Base-by-base conservation (phyloP, 2,797 vertebrate genomes). In the Petrocephalus sullivani region DNA sequence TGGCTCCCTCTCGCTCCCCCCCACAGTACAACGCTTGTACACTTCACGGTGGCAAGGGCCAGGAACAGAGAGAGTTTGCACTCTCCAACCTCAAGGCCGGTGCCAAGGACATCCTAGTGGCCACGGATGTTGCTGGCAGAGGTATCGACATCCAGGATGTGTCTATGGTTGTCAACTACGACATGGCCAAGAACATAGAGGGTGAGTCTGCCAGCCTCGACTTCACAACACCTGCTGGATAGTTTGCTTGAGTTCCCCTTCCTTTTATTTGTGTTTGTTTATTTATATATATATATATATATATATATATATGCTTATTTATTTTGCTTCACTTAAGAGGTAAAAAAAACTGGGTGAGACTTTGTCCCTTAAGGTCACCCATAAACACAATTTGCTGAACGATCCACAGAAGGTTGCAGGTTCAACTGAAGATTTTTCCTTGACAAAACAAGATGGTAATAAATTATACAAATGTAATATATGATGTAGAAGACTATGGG, bases 151-250 rank as follows among this genome's bases (percentile, higher is more conserved):
- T 99, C 95, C 98, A 99, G 0, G 98, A 99, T 28, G 98, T 99
- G 53, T 99, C 98, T 21, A 99, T 98, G 98, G 98, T 99, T 2
- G 89, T 99, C 89, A 99, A 99, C 95, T 99, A 99, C 0, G 98
- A 99, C 94, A 99, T 99, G 98, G 98, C 98, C 64, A 99, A 99
- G 94, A 99, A 99, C 93, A 99, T 99, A 6, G 98, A 99, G 95
- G 98, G 98, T 98, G 91, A 94, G 94, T 46, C 0, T 21, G 46
- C n/a, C 37, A 54, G 12, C 4, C 28, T 19, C 16, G 2, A 0
- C 57, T 75, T 37, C 14, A 33, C 37, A 12, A 28, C 3, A 21
- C 23, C 8, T 41, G 33, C 2, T 49, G 41, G 23, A 51, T 60
- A 0, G 6, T 23, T 41, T 71, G 16, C 8, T 85, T 2, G 10